A percentile compares a stretch with the other conserved stretches of the same genome.
Conservation (phyloP, 2,888 invertebrate species). For the Aromia moschata region DNA sequence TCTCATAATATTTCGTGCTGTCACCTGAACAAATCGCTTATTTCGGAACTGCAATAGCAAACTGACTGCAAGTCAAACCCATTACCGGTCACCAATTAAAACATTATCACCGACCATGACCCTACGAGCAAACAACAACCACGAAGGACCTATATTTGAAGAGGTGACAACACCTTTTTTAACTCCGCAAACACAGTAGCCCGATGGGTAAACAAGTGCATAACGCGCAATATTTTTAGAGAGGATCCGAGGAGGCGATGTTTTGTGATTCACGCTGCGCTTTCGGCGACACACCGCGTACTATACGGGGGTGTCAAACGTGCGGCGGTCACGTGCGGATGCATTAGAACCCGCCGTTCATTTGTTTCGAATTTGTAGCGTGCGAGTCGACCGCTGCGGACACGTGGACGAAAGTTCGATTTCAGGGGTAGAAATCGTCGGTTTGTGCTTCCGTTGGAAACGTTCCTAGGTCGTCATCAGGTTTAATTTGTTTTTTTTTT, state of each 20-base stretch:
- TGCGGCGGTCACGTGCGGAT: conserved; percentile 28
- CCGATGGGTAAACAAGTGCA: conserved; percentile 16
- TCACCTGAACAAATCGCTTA: too few relatives aligned
- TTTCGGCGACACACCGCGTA: conserved; percentile 30
- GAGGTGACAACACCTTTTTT: conserved; percentile 19
- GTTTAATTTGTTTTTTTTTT: too few relatives aligned
- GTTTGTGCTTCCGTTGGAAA: neutral
- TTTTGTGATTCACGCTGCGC: conserved; percentile 21
- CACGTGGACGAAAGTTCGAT: neutral
- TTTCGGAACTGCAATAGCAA: too few relatives aligned
- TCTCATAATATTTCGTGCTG: too few relatives aligned
- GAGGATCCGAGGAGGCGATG: neutral
- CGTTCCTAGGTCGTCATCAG: too few relatives aligned
- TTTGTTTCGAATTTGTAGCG: conserved; percentile 39
- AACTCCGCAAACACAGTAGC: conserved; percentile 13
- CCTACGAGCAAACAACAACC: neutral
- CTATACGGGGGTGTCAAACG: conserved; percentile 30
- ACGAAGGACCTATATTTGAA: conserved; percentile 6
- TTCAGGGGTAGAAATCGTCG: neutral
- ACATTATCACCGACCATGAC: neutral
- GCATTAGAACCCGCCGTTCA: conserved; percentile 30
- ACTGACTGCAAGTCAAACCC: too few relatives aligned
- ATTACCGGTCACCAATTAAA: neutral
- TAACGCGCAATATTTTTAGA: conserved; percentile 19
- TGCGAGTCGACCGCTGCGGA: neutral